phyloP scores from a whole-genome alignment of 2,888 invertebrate genomes.

The Agapetus fuscipes region DNA sequence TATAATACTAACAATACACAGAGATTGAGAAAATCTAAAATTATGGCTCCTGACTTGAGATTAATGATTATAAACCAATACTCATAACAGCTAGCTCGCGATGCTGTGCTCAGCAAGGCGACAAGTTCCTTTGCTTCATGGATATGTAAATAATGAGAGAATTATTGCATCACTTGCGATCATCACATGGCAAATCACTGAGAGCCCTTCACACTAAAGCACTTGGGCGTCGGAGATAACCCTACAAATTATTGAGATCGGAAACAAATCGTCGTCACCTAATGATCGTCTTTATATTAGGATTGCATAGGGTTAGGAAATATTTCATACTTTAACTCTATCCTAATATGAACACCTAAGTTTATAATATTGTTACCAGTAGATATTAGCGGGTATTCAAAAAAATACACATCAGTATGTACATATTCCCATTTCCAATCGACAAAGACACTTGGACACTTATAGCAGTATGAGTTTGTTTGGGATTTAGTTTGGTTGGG shows the following conservation, averaged over 20 bases:
- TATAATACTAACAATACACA: constrained; percentile 22
- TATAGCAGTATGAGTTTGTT: no score
- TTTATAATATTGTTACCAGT: constrained; percentile 8
- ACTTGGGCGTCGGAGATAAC: constrained; percentile 6
- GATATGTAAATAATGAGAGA: constrained; percentile 20
- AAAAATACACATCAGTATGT: constrained; percentile 19
- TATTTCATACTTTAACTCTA: constrained; percentile 15
- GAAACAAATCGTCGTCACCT: constrained; percentile 6
- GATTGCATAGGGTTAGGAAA: constrained; percentile 8
- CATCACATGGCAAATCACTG: constrained; percentile 6
- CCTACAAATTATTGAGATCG: constrained; percentile 14
- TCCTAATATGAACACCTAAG: constrained; percentile 19
- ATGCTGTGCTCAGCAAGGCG: no score
- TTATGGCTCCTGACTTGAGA: constrained; percentile 15
- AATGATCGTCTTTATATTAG: constrained; percentile 5
- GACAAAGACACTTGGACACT: constrained; percentile 21
- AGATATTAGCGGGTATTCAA: constrained; percentile 15
- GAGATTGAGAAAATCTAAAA: constrained; percentile 22
- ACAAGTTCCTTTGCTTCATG: constrained; percentile 19
- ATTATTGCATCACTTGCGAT: constrained; percentile 17
- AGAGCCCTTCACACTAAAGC: constrained; percentile 10
- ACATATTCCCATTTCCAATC: constrained; percentile 18
- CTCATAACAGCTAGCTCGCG: constrained; percentile 17
- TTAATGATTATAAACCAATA: no score
- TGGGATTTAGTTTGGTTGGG: no score